A percentile compares a stretch with the other conserved stretches of the same genome.
Conservation (phyloP, 1,140 invertebrate species). For the Leptopilina clavipes region DNA sequence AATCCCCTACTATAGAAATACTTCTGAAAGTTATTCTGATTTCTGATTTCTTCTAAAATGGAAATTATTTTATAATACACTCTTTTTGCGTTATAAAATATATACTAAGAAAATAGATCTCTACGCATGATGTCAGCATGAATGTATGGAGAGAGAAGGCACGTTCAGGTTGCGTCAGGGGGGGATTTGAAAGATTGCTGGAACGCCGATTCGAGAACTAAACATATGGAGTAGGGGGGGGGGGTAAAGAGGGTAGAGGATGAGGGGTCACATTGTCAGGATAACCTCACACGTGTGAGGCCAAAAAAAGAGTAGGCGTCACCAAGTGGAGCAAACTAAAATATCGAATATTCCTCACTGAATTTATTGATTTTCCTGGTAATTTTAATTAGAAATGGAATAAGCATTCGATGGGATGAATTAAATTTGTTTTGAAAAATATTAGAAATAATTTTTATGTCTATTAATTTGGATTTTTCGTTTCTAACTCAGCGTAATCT, state of each 20-base stretch:
- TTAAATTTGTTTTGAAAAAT: too few relatives aligned
- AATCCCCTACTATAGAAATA: too few relatives aligned
- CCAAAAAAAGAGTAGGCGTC: conserved; percentile 42
- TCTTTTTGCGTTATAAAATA: too few relatives aligned
- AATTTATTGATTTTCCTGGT: too few relatives aligned
- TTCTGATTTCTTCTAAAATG: too few relatives aligned
- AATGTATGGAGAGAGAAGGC: conserved; percentile 43
- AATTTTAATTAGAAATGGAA: too few relatives aligned
- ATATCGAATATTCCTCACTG: background rate
- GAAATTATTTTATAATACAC: background rate
- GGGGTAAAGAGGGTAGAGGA: background rate
- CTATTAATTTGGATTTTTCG: too few relatives aligned
- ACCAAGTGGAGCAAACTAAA: conserved; percentile 27
- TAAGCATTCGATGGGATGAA: too few relatives aligned
- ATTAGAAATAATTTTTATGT: too few relatives aligned
- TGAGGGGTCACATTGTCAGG: conserved; percentile 29
- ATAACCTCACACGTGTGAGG: conserved; percentile 39
- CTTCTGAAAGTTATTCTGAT: too few relatives aligned
- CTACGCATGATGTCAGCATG: conserved; percentile 48
- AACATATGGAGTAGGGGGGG: background rate
- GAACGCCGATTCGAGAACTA: conserved; percentile 42
- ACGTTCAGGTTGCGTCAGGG: conserved; percentile 43
- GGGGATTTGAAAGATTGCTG: conserved; percentile 41
- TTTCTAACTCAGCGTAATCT: too few relatives aligned
- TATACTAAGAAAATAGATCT: conserved; percentile 42